Base-by-base conservation (phyloP, 2,797 vertebrate genomes). In the Myotis planiceps region DNA sequence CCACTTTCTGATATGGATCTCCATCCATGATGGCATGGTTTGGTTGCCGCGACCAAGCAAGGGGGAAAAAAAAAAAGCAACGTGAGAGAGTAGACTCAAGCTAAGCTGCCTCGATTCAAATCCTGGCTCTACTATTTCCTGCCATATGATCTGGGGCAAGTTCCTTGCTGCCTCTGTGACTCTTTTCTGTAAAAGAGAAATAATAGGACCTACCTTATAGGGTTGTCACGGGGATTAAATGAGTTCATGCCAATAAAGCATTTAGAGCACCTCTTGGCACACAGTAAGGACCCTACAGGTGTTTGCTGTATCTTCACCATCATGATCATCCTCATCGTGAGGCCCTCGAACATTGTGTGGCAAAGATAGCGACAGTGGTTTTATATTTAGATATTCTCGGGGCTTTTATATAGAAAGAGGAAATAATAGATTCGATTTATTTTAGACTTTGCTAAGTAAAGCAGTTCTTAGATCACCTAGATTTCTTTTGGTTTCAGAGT, bases 401-500 rank as follows among this genome's bases (percentile, higher is more conserved):
- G 23, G 9, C 10, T 90, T 93, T 86, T 42, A 6, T n/a, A 19
- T 29, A 71, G 71, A 49, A 89, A 87, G 78, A 89, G 65, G 81
- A 82, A 47, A 65, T 27, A 7, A 4, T 29, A 39, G 10, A 53
- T 27, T 47, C 12, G 37, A 29, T 71, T 90, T 39, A 51, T 74
- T 6, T 76, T 72, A 81, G 53, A 53, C 10, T 60, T 90, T 39
- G 16, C 15, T 69, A 72, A 69, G 39, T 55, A 42, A 74, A 34
- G 37, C 14, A 9, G 25, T 63, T 71, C 42, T 96, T 71, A 75
- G n/a, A 58, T 88, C 15, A 34, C 65, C 34, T 84, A 53, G 32
- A 37, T 89, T 72, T 92, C 42, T 83, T 91, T 92, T 60, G 53
- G 12, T 49, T 92, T 78, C 71, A 71, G 69, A 51, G 68, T 81